These are phyloP conservation scores for Aphrophora alni DNA, from an alignment of 2,888 invertebrate genomes.

Conservation along the genomic window DNA sequence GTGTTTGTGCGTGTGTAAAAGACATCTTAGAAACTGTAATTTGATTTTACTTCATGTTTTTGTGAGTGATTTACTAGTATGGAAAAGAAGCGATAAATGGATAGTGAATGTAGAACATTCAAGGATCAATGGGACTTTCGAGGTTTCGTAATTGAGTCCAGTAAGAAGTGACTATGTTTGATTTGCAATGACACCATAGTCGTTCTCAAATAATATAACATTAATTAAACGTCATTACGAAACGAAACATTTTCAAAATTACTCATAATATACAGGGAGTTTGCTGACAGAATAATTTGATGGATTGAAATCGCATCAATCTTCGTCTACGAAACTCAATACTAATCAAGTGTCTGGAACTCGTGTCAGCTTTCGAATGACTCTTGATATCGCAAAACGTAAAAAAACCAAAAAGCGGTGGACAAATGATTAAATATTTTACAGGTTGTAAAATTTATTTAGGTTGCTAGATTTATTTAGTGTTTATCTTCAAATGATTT, in stretches of 20 bases:
- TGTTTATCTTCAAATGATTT: too few species aligned
- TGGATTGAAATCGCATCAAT: not conserved
- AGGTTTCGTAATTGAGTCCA: constrained; percentile 50
- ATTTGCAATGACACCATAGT: constrained; percentile 50
- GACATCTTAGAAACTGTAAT: not conserved
- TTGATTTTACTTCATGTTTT: constrained; percentile 27
- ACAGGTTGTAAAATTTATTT: too few species aligned
- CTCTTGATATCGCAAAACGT: not conserved
- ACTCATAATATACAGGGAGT: constrained; percentile 46
- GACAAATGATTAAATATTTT: not conserved
- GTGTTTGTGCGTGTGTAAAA: too few species aligned
- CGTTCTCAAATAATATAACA: constrained; percentile 51
- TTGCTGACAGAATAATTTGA: constrained; percentile 44
- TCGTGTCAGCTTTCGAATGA: not conserved
- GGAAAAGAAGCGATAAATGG: constrained; percentile 45
- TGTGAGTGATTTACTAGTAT: constrained; percentile 39
- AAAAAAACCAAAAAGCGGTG: not conserved
- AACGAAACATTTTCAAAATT: constrained; percentile 46
- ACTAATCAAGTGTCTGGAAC: not conserved
- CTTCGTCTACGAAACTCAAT: not conserved
- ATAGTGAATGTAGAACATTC: constrained; percentile 47
- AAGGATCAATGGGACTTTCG: not conserved
- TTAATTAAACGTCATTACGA: constrained; percentile 52
- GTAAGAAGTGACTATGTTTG: constrained; percentile 49
- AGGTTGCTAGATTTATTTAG: too few species aligned